Conservation (phyloP, 2,113 vertebrate species). For the Ochotona curzoniae region DNA sequence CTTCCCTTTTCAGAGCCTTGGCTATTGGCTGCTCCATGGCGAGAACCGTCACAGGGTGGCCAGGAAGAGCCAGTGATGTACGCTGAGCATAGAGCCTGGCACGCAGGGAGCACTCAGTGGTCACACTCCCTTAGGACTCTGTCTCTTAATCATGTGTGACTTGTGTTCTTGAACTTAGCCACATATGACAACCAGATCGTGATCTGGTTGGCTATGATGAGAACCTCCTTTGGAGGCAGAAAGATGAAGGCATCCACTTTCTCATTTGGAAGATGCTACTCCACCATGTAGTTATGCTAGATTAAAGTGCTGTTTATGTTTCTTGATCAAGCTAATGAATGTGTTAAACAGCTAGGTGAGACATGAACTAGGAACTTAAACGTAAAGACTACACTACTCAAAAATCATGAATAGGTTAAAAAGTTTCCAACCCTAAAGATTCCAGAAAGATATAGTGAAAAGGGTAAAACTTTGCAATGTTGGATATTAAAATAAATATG, state of each 20-base stretch:
- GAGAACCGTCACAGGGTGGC: neutral
- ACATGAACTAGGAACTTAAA: slow-evolving; percentile 1
- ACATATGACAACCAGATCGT: neutral
- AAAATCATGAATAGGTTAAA: neutral
- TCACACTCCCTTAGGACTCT: neutral
- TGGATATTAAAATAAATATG: neutral
- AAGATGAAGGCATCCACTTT: neutral
- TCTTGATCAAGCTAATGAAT: neutral
- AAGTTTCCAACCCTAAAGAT: neutral
- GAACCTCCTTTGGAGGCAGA: neutral
- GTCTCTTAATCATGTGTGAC: neutral
- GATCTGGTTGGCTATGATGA: neutral
- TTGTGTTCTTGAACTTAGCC: neutral
- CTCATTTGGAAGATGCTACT: neutral
- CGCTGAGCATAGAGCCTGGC: no score
- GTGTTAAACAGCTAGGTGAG: neutral
- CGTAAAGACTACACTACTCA: neutral
- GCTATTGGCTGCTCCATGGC: neutral
- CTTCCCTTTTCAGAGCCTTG: neutral
- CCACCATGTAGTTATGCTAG: neutral
- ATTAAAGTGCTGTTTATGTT: neutral
- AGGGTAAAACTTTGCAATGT: neutral
- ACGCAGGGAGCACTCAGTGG: neutral
- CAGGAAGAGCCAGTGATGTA: neutral
- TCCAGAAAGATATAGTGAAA: neutral